Percentiles rank a stretch among this genome's conserved stretches.
Evolutionary conservation across 1,140 invertebrate genomes (phyloP).

Genomic region (Drosophila tsacasi): DNA sequence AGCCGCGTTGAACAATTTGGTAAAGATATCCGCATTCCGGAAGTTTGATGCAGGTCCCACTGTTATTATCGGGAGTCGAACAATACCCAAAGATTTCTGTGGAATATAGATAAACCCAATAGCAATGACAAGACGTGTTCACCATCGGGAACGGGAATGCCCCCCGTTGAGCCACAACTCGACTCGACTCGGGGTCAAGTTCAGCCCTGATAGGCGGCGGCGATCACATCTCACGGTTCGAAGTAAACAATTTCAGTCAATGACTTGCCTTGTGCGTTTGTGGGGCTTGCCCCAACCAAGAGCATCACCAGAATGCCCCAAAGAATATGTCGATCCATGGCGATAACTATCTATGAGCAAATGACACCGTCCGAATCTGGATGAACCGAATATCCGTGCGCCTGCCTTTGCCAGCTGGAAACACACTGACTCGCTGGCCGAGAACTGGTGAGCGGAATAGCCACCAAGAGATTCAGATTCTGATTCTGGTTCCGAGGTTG

Average conservation of each 20-base stretch:
- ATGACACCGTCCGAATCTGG: slow-evolving; percentile 5
- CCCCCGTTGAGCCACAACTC: slow-evolving; percentile 20
- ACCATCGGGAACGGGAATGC: slow-evolving; percentile 22
- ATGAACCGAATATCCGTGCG: slow-evolving; percentile 27
- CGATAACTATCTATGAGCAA: slow-evolving; percentile 11
- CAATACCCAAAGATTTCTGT: slow-evolving; percentile 67
- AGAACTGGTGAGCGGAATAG: slow-evolving; percentile 21
- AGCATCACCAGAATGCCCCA: slow-evolving; percentile 30
- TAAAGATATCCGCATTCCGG: slow-evolving; percentile 54
- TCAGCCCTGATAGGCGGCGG: slow-evolving; percentile 60
- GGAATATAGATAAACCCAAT: slow-evolving; percentile 9
- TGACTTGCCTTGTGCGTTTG: slow-evolving; percentile 55
- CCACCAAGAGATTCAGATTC: slow-evolving; percentile 6
- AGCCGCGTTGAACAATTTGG: slow-evolving; percentile 31
- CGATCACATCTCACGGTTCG: slow-evolving; percentile 30
- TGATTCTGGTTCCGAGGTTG: slow-evolving; percentile 18
- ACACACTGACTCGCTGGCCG: slow-evolving; percentile 52
- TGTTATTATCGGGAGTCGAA: slow-evolving; percentile 49
- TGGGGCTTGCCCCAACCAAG: slow-evolving; percentile 7
- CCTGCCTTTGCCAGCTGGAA: slow-evolving; percentile 39
- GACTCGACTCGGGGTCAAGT: slow-evolving; percentile 59
- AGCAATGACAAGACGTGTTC: slow-evolving; percentile 9
- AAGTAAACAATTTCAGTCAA: not conserved
- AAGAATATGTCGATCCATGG: slow-evolving; percentile 41
- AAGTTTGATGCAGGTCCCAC: slow-evolving; percentile 62